Base-by-base conservation (phyloP, 92 coral and sea anemone species). In the Palythoa caribaeorum region DNA sequence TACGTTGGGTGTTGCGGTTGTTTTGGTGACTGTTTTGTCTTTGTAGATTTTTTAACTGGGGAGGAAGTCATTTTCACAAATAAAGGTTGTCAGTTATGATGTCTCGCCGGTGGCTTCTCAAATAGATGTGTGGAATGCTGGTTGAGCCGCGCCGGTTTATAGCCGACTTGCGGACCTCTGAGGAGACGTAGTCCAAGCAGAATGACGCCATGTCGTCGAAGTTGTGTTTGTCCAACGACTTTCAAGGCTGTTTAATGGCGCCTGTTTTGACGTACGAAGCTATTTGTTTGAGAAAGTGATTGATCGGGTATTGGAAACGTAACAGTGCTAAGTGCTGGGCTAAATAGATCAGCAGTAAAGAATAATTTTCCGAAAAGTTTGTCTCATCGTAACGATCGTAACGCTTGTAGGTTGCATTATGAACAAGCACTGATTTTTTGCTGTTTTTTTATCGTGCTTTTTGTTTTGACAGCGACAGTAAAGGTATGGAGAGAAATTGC, bases 171-270 rank as follows among this genome's bases (percentile, higher is more conserved):
- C 75, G 75, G 75, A 70, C 75, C 75, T 37, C 75, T 28, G 75
- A 70, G 75, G 75, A 70, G 21, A 70, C 75, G 2, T 19, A 28
- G 75, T 70, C 40, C 38, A 70, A 70, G 10, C 38, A 19, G 40
- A 70, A 13, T 0, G 75, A 28, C 75, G 75, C 75, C 38, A 70
- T 28, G 38, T 28, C 38, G 10, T 19, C 40, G 8, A 19, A 70
- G 75, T 70, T 70, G 75, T 70, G 75, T 70, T 70, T 70, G 75
- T 70, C 75, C 21, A 70, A 70, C 75, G 75, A 70, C 75, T 70
- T 70, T 70, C 75, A 70, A 70, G 21, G 38, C 75, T 39, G 75
- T 70, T 70, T 70, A 70, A 70, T 70, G n/a, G 75, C 75, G 75
- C 21, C 75, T 70, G 75, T 70, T 70, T 70, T 70, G 21, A 70